Evolutionary conservation across 2,888 invertebrate genomes (phyloP).

Genomic region (Agrilus biguttatus): DNA sequence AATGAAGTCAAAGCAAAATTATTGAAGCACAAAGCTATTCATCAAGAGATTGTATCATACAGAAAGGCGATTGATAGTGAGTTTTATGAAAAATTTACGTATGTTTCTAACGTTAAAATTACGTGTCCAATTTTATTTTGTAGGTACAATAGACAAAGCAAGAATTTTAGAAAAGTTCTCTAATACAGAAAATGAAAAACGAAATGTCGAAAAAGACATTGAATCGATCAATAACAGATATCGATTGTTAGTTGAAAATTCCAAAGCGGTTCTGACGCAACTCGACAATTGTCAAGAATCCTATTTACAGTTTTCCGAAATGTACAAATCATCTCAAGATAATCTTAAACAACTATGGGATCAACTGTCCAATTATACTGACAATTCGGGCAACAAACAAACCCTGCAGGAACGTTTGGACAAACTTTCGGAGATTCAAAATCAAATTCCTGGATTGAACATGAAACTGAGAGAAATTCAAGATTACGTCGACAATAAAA

Average conservation of each 20-base stretch:
- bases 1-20: slow-evolving; percentile 77
- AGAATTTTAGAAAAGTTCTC: slow-evolving; percentile 49
- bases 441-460: slow-evolving; percentile 61
- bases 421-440: slow-evolving; percentile 68
- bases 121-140: slow-evolving; percentile 2
- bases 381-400: slow-evolving; percentile 76
- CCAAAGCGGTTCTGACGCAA: slow-evolving; percentile 52
- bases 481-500: slow-evolving; percentile 56
- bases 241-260: slow-evolving; percentile 50
- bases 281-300: slow-evolving; percentile 65
- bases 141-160: slow-evolving; percentile 72
- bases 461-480: slow-evolving; percentile 62
- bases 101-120: no score
- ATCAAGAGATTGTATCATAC: slow-evolving; percentile 82
- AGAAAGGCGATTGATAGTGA: slow-evolving; percentile 72
- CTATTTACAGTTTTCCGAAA: slow-evolving; percentile 74
- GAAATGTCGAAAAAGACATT: slow-evolving; percentile 54
- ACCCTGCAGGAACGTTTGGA: slow-evolving; percentile 67
- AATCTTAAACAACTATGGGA: slow-evolving; percentile 87
- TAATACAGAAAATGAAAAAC: slow-evolving; percentile 39
- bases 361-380: slow-evolving; percentile 64
- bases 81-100: neutral
- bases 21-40: slow-evolving; percentile 69
- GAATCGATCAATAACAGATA: slow-evolving; percentile 64
- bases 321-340: slow-evolving; percentile 76